Conservation (phyloP, 2,113 vertebrate genomes). For the Patagioenas fasciata region DNA sequence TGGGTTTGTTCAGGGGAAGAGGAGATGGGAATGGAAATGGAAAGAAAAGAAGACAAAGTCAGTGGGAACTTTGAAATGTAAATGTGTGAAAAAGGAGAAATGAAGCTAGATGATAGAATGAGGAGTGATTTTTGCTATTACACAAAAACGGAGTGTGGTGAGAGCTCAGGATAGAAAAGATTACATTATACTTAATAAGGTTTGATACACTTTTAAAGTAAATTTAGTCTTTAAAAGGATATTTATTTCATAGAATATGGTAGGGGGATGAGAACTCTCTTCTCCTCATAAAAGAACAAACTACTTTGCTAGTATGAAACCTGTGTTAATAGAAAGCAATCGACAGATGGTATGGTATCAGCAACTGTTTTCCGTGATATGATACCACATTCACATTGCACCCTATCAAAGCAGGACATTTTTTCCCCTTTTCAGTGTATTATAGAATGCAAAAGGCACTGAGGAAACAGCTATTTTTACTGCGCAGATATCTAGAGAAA, state of each 20-base stretch:
- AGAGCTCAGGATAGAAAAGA: conserved; percentile 9
- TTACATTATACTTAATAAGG: neutral
- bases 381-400: neutral
- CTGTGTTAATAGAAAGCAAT: neutral
- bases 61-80: conserved; percentile 16
- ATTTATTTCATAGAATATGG: neutral
- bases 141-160: neutral
- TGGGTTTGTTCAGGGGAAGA: neutral
- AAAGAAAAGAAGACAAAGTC: conserved; percentile 15
- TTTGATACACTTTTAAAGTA: neutral
- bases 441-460: neutral
- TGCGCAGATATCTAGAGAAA: neutral
- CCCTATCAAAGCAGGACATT: neutral
- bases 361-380: neutral
- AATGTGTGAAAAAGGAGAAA: neutral
- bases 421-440: neutral
- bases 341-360: neutral
- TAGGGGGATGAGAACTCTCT: neutral
- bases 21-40: neutral
- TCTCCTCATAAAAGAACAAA: neutral
- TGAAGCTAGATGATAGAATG: neutral
- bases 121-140: neutral
- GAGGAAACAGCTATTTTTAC: conserved; percentile 46
- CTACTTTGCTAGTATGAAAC: neutral
- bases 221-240: neutral